Percentiles rank a stretch among this genome's conserved stretches.
These are phyloP conservation scores for Euzophera pinguis DNA, from an alignment of 2,888 invertebrate genomes.

Conservation along the genomic window DNA sequence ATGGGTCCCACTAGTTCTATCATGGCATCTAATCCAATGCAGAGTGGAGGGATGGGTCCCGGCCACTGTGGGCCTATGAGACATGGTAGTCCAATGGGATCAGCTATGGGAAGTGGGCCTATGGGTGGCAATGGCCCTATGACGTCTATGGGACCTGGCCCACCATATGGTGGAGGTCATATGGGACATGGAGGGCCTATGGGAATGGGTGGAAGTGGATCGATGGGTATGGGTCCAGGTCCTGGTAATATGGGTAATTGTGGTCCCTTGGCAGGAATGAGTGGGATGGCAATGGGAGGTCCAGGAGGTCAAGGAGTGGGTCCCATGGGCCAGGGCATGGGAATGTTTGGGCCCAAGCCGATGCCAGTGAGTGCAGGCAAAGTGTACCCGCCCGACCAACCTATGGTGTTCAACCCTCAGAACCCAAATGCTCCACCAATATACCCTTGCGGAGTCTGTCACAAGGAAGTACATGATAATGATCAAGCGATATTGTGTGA, in stretches of 20 bases:
- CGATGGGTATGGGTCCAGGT: conserved; percentile 72
- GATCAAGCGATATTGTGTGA: conserved; percentile 99
- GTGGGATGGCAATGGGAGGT: conserved; percentile 76
- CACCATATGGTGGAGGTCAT: conserved; percentile 71
- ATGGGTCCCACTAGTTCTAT: conserved; percentile 78
- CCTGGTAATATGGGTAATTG: conserved; percentile 74
- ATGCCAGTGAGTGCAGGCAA: conserved; percentile 95
- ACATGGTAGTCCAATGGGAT: conserved; percentile 76
- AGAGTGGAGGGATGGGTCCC: conserved; percentile 71
- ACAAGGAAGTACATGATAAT: conserved; percentile 99
- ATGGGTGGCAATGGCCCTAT: conserved; percentile 77
- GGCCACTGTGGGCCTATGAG: conserved; percentile 78
- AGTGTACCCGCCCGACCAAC: conserved; percentile 96
- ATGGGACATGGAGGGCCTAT: conserved; percentile 76
- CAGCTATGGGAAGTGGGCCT: conserved; percentile 79
- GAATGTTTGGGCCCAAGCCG: conserved; percentile 88
- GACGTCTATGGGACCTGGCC: conserved; percentile 71
- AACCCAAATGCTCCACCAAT: conserved; percentile 99
- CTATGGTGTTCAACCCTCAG: conserved; percentile 98
- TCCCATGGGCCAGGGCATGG: conserved; percentile 81
- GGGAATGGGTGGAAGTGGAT: conserved; percentile 71
- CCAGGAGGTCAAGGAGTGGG: conserved; percentile 77
- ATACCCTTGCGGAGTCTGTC: conserved; percentile 98
- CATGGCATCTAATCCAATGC: conserved; percentile 77
- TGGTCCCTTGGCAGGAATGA: conserved; percentile 74